Evolutionary conservation across 2,113 vertebrate genomes (phyloP).

Genomic region (Hucho hucho): DNA sequence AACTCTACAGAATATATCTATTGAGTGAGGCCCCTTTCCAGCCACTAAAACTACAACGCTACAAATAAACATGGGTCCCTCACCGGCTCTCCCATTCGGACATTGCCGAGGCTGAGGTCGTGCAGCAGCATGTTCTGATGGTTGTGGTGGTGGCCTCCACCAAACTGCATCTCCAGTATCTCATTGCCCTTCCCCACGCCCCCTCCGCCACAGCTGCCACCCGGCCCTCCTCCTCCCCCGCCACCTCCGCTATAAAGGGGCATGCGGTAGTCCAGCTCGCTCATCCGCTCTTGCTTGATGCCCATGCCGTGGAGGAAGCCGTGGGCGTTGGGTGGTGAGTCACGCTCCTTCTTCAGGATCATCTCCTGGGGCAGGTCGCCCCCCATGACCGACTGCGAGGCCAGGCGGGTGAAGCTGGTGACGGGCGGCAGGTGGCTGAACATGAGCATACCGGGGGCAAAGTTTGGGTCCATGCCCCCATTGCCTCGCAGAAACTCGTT

Average conservation of each 20-base stretch:
- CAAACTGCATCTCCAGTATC: slow-evolving; percentile 81
- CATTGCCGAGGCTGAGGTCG: slow-evolving; percentile 83
- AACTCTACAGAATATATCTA: background rate
- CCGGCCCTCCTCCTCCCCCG: slow-evolving; percentile 43
- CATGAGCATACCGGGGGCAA: slow-evolving; percentile 91
- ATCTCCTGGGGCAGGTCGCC: slow-evolving; percentile 86
- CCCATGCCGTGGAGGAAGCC: slow-evolving; percentile 88
- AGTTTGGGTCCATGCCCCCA: slow-evolving; percentile 91
- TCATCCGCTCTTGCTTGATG: slow-evolving; percentile 94
- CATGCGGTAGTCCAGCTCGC: slow-evolving; percentile 84
- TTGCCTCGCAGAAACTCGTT: slow-evolving; percentile 85
- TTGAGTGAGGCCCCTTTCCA: background rate
- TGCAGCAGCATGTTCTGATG: slow-evolving; percentile 87
- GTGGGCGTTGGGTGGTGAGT: slow-evolving; percentile 79
- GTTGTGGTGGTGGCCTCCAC: slow-evolving; percentile 62
- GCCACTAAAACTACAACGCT: background rate
- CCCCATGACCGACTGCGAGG: slow-evolving; percentile 82
- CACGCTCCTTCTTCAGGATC: slow-evolving; percentile 94
- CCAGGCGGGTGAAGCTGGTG: slow-evolving; percentile 92
- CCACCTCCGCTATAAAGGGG: slow-evolving; percentile 75
- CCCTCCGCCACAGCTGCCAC: slow-evolving; percentile 64
- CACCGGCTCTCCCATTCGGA: slow-evolving; percentile 63
- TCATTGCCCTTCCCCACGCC: slow-evolving; percentile 76
- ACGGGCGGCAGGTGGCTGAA: slow-evolving; percentile 96
- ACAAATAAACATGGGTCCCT: slow-evolving; percentile 14